These are phyloP conservation scores for Scaptomyza graminum DNA, from an alignment of 1,140 invertebrate genomes.

Conservation along the genomic window DNA sequence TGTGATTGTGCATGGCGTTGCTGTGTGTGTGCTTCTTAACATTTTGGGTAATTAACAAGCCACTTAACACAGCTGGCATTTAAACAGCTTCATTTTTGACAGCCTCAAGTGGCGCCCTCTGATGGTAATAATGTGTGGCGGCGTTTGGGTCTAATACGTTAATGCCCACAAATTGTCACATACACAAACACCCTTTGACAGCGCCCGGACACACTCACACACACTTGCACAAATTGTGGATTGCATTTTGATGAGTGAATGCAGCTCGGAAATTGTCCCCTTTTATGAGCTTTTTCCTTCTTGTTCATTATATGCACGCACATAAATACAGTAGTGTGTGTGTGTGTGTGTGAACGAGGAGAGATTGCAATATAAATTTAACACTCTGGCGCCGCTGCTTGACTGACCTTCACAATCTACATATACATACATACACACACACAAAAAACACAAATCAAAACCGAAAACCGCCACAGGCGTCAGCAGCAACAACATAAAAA, in stretches of 20 bases:
- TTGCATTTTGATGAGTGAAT: constrained; percentile 5
- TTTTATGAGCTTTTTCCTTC: constrained; percentile 24
- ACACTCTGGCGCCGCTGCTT: constrained; percentile 25
- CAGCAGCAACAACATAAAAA: constrained; percentile 22
- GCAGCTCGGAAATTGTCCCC: background rate
- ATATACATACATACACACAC: background rate
- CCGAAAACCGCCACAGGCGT: too few species aligned
- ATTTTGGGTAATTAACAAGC: constrained; percentile 72
- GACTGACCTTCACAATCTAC: constrained; percentile 42
- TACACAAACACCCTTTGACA: constrained; percentile 16
- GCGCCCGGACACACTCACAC: background rate
- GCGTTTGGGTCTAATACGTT: constrained; percentile 4
- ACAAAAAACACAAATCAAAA: constrained; percentile 13
- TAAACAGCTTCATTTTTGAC: constrained; percentile 44
- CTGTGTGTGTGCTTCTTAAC: constrained; percentile 24
- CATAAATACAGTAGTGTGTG: background rate
- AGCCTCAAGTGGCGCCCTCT: constrained; percentile 56
- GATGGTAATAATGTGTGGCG: constrained; percentile 26
- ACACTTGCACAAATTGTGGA: constrained; percentile 18
- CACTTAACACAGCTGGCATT: constrained; percentile 62
- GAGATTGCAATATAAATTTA: constrained; percentile 40
- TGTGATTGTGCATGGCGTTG: constrained; percentile 31
- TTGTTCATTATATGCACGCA: constrained; percentile 42
- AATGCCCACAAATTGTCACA: constrained; percentile 12
- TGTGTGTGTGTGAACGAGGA: too few species aligned